phyloP scores from a whole-genome alignment of 2,113 vertebrate genomes.

The Pseudopipra pipra region DNA sequence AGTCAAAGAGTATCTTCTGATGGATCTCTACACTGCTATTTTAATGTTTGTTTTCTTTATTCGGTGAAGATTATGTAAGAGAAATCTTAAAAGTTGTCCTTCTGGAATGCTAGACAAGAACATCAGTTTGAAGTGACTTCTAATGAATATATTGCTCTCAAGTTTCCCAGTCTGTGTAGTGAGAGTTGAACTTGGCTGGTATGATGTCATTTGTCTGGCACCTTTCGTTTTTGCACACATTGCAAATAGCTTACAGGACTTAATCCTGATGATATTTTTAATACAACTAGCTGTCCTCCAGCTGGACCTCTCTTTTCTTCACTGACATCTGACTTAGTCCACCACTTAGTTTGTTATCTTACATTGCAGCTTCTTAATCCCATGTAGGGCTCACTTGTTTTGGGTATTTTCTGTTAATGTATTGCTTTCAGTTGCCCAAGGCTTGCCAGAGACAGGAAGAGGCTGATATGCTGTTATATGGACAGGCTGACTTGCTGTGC shows the following conservation, averaged over 20 bases:
- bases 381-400: background rate
- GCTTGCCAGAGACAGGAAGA: background rate
- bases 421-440: background rate
- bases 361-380: background rate
- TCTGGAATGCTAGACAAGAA: background rate
- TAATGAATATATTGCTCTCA: background rate
- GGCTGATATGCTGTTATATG: rapidly evolving
- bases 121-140: background rate
- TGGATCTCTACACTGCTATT: background rate
- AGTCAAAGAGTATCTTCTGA: background rate
- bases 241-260: slow-evolving; percentile 17
- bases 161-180: background rate
- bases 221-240: slow-evolving; percentile 1
- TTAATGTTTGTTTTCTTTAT: background rate
- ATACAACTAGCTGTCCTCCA: background rate
- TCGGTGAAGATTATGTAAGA: background rate
- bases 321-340: background rate
- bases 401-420: background rate
- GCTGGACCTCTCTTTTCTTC: background rate
- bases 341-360: background rate
- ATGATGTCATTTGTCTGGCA: slow-evolving; percentile 37
- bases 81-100: background rate
- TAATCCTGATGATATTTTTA: background rate
- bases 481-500: background rate
- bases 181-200: background rate